A percentile compares a stretch with the other conserved stretches of the same genome.
These are phyloP conservation scores for Heteromormyrus szaboi DNA, from an alignment of 2,797 vertebrate species.

Conservation along the genomic window DNA sequence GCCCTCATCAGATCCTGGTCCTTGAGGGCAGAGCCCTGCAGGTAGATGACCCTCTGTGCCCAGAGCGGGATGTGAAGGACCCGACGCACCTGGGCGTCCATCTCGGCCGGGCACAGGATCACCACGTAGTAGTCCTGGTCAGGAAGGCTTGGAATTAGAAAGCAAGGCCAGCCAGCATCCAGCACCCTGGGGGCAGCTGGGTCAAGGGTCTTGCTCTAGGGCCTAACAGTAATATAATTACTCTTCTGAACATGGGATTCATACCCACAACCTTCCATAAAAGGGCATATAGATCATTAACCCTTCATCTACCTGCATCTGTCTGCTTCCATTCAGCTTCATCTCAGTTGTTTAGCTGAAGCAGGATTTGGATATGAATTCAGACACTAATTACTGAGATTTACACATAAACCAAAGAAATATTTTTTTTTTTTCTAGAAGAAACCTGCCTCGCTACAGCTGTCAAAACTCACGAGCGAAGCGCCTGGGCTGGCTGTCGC, in stretches of 20 bases:
- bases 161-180: not conserved
- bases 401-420: not conserved
- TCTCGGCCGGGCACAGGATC: constrained; percentile 75
- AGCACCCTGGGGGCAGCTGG: not conserved
- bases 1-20: constrained; percentile 79
- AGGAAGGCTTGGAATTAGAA: not conserved
- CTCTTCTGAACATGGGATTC: not conserved
- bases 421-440: not conserved
- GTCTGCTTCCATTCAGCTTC: not conserved
- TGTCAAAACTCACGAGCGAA: not conserved
- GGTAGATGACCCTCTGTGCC: constrained; percentile 77
- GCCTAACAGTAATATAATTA: not conserved
- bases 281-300: not conserved
- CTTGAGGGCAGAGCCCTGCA: constrained; percentile 76
- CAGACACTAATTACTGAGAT: not conserved
- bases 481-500: not conserved
- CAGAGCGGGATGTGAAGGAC: constrained; percentile 75
- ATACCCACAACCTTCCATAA: not conserved
- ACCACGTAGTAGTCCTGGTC: constrained; percentile 76
- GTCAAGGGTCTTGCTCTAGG: not conserved
- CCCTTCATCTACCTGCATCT: not conserved
- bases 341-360: not conserved
- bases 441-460: not conserved
- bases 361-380: not conserved
- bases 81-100: constrained; percentile 72